Evolutionary conservation across 2,113 vertebrate genomes (phyloP), one percentile per base, ranked within the genome.

Genomic region (Mesitornis unicolor): DNA sequence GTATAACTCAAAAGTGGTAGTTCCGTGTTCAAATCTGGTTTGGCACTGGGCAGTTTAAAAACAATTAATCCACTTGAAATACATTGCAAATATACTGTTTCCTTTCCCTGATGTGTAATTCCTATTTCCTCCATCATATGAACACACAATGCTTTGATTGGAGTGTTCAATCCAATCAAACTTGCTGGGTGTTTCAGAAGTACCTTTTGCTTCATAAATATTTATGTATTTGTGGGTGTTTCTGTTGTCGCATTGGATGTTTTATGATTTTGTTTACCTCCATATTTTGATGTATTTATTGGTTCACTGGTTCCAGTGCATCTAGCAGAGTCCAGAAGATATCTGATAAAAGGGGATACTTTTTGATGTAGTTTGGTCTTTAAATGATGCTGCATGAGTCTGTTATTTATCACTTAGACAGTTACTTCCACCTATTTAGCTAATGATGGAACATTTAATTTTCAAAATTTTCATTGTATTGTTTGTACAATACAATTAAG

Each of bases 251-350:
- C 3, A 1, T 9, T 74, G 51, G 67, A 47, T 95, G 70, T 79
- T 97, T 96, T 97, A 97, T 60, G 64, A 84, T 76, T 97, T 95
- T 97, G 96, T 97, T 97, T 97, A 93, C 97, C 56, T 94, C 83
- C 10, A 22, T 64, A 54, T 90, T 83, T 94, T 95, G 97, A 96
- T 88, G 36, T 96, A 96, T 97, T 97, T 97, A 97, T 92, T 81
- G 64, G 90, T 96, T 94, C 84, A 67, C 28, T 86, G 31, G 25
- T 93, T 95, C 67, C 61, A 93, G 38, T 26, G 45, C 51, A 60
- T 92, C 50, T 75, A 86, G 17, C 38, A 51, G 81, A 91, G 86
- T 75, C 75, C 31, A 71, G 68, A 94, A 81, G 77, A 87, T 11
- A 73, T 89, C 60, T 91, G 47, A 90, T 90, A 56, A 76, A 87